Evolutionary conservation across 1,140 invertebrate genomes (phyloP).

Genomic region (Protaetia brevitarsis): DNA sequence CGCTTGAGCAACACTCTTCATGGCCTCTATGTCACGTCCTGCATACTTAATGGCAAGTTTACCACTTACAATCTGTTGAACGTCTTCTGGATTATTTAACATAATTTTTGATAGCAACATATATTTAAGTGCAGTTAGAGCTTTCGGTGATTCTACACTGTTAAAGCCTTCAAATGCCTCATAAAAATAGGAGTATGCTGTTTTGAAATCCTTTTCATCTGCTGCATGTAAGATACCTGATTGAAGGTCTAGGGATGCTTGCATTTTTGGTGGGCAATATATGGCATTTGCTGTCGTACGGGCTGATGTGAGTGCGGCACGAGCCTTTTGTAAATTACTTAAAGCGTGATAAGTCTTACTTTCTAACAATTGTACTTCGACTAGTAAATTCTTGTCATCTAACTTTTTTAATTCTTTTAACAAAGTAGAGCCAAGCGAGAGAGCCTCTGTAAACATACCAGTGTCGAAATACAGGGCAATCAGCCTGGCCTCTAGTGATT

Average conservation of each 20-base stretch:
- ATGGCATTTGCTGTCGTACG: constrained; percentile 99
- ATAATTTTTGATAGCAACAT: constrained; percentile 99
- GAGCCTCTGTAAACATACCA: constrained; percentile 82
- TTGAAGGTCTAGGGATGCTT: constrained; percentile 94
- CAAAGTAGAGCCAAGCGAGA: constrained; percentile 78
- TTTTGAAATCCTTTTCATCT: constrained; percentile 99
- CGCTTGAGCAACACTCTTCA: constrained; percentile 94
- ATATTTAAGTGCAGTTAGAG: constrained; percentile 93
- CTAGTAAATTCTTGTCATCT: constrained; percentile 97
- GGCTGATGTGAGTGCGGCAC: constrained; percentile 95
- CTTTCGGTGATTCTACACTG: constrained; percentile 88
- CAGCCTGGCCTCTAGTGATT: constrained; percentile 90
- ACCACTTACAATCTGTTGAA: constrained; percentile 90
- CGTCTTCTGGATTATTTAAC: constrained; percentile 94
- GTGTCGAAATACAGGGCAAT: constrained; percentile 95
- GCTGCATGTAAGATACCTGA: constrained; percentile 98
- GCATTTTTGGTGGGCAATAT: constrained; percentile 97
- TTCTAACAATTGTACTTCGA: constrained; percentile 94
- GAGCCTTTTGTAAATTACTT: constrained; percentile 93
- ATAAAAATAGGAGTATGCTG: constrained; percentile 99
- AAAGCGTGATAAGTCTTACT: constrained; percentile 98
- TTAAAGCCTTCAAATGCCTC: constrained; percentile 99
- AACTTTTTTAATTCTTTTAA: constrained; percentile 96
- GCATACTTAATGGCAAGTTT: constrained; percentile 97
- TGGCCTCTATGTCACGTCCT: constrained; percentile 93